phyloP scores from a whole-genome alignment of 2,797 vertebrate species.

The Bradypodion ventrale region DNA sequence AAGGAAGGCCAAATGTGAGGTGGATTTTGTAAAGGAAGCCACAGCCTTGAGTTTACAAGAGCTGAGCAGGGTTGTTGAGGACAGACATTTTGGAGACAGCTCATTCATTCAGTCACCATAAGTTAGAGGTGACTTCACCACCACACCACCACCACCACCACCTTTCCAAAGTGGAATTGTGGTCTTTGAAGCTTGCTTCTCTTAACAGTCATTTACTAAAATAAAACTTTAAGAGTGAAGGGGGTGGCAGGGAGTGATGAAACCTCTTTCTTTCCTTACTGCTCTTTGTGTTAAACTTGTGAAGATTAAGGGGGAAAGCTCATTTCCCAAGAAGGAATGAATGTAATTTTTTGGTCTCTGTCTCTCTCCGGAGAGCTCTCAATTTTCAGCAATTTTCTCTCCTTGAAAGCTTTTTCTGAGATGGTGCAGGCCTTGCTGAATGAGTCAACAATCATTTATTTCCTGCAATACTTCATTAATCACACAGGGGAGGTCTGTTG shows the following conservation, averaged over 20 bases:
- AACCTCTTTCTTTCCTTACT: slow-evolving; percentile 28
- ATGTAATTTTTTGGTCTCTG: slow-evolving; percentile 57
- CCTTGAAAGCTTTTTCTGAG: slow-evolving; percentile 55
- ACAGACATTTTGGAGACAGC: too few relatives aligned
- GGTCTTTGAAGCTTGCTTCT: slow-evolving; percentile 46
- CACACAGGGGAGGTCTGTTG: slow-evolving; percentile 37
- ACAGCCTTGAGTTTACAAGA: too few relatives aligned
- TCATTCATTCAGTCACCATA: too few relatives aligned
- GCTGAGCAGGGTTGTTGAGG: too few relatives aligned
- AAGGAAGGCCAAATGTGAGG: too few relatives aligned
- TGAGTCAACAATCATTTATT: slow-evolving; percentile 40
- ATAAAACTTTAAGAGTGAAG: slow-evolving; percentile 47
- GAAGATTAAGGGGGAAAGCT: slow-evolving; percentile 47
- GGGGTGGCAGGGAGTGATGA: slow-evolving; percentile 10
- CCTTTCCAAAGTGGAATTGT: slow-evolving; percentile 44
- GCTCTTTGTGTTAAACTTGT: slow-evolving; percentile 42
- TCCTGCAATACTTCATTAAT: slow-evolving; percentile 53
- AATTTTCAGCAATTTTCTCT: slow-evolving; percentile 50
- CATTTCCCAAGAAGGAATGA: slow-evolving; percentile 53
- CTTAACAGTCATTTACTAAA: slow-evolving; percentile 43
- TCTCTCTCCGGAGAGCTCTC: slow-evolving; percentile 55
- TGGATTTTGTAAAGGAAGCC: too few relatives aligned
- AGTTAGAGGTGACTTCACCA: too few relatives aligned
- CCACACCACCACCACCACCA: too few relatives aligned
- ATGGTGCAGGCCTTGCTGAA: slow-evolving; percentile 33